Percentiles rank a stretch among this genome's conserved stretches.
These are phyloP conservation scores for Drosophila rufa DNA, from an alignment of 1,140 invertebrate genomes.

Conservation along the genomic window DNA sequence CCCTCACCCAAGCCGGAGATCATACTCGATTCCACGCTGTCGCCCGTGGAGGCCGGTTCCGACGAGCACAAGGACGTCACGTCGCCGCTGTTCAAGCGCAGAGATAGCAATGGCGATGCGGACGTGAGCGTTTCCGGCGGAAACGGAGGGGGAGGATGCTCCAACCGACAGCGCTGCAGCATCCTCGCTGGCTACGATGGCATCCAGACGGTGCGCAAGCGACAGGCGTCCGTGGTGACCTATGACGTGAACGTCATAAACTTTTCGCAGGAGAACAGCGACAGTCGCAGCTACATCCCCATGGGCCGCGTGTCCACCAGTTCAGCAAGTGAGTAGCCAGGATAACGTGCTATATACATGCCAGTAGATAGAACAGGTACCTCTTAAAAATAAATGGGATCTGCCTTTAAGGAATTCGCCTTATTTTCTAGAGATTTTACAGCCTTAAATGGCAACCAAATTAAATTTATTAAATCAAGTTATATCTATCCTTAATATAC, in stretches of 20 bases:
- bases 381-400: not conserved
- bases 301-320: conserved; percentile 84
- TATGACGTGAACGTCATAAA: conserved; percentile 85
- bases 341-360: conserved; percentile 5
- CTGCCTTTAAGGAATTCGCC: not conserved
- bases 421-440: conserved; percentile 1
- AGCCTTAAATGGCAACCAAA: too few relatives aligned
- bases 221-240: conserved; percentile 83
- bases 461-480: not conserved
- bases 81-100: conserved; percentile 76
- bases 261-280: conserved; percentile 81
- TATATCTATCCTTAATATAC: not conserved
- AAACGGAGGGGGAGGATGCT: conserved; percentile 5
- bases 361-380: not conserved
- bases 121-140: conserved; percentile 63
- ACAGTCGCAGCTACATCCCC: conserved; percentile 83
- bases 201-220: conserved; percentile 74
- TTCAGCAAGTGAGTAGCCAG: conserved; percentile 81
- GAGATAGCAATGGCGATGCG: conserved; percentile 67
- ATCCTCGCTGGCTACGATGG: conserved; percentile 77
- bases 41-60: conserved; percentile 62
- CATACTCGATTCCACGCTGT: conserved; percentile 84
- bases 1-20: conserved; percentile 81
- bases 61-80: conserved; percentile 74
- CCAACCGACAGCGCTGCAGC: conserved; percentile 64